A percentile compares a stretch with the other conserved stretches of the same genome.
Evolutionary conservation across 2,113 vertebrate genomes (phyloP).

Genomic region (Panthera leo): DNA sequence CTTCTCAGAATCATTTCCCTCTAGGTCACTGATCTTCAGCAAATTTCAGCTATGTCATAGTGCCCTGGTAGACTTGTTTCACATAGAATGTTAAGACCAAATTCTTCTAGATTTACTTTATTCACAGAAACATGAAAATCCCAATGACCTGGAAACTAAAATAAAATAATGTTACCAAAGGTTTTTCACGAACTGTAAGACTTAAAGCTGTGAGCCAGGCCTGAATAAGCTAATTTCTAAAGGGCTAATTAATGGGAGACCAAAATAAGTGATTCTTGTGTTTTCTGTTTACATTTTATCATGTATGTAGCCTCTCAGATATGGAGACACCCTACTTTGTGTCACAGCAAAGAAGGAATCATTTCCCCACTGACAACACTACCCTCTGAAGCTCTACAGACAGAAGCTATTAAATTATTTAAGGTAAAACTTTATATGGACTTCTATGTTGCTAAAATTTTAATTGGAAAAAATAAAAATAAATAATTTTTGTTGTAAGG

Average conservation of each 20-base stretch:
- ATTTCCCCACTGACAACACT: constrained; percentile 94
- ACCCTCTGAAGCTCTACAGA: constrained; percentile 96
- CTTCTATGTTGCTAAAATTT: neutral
- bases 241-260: neutral
- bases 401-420: constrained; percentile 98
- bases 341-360: constrained; percentile 97
- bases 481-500: neutral
- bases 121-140: neutral
- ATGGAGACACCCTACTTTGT: constrained; percentile 95
- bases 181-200: neutral
- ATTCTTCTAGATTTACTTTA: neutral
- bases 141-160: neutral
- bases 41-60: neutral
- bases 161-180: neutral
- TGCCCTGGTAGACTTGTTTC: neutral
- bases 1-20: neutral
- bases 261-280: neutral
- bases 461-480: neutral
- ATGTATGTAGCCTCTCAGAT: constrained; percentile 89
- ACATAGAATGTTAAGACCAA: neutral
- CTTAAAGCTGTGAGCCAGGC: neutral
- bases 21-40: neutral
- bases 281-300: constrained; percentile 48
- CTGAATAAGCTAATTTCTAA: neutral
- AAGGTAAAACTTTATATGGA: constrained; percentile 87